Evolutionary conservation across 2,888 invertebrate species (phyloP).

Genomic region (Liopterus haemorrhoidalis): DNA sequence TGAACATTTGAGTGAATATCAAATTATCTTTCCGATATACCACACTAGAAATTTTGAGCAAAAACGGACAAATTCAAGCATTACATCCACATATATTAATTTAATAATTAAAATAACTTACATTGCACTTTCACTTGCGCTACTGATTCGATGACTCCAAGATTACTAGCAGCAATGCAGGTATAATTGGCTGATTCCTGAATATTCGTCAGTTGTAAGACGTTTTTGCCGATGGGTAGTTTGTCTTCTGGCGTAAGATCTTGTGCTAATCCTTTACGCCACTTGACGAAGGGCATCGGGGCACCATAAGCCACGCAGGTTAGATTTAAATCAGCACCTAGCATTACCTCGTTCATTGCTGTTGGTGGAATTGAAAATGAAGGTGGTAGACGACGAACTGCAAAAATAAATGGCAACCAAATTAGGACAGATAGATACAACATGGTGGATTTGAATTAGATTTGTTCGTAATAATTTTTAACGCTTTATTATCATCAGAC

Average conservation of each 20-base stretch:
- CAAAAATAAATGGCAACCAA: not conserved
- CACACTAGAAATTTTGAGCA: too few species aligned
- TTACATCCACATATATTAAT: too few species aligned
- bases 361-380: constrained; percentile 92
- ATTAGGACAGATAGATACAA: not conserved
- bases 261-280: constrained; percentile 75
- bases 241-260: constrained; percentile 87
- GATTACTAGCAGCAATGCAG: constrained; percentile 89
- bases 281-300: constrained; percentile 96
- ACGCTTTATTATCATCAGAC: too few species aligned
- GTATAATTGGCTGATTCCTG: constrained; percentile 94
- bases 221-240: constrained; percentile 78
- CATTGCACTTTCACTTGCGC: constrained; percentile 94
- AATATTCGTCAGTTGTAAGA: constrained; percentile 78
- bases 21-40: too few species aligned
- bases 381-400: constrained; percentile 91
- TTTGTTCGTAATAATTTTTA: not conserved
- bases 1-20: too few species aligned
- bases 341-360: constrained; percentile 78
- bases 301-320: constrained; percentile 97
- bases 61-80: too few species aligned
- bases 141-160: constrained; percentile 84
- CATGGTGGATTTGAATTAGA: not conserved
- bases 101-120: constrained; percentile 57
- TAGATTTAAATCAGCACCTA: constrained; percentile 84